Conservation (phyloP, 2,888 invertebrate species). For the Caenorhabditis sp. region DNA sequence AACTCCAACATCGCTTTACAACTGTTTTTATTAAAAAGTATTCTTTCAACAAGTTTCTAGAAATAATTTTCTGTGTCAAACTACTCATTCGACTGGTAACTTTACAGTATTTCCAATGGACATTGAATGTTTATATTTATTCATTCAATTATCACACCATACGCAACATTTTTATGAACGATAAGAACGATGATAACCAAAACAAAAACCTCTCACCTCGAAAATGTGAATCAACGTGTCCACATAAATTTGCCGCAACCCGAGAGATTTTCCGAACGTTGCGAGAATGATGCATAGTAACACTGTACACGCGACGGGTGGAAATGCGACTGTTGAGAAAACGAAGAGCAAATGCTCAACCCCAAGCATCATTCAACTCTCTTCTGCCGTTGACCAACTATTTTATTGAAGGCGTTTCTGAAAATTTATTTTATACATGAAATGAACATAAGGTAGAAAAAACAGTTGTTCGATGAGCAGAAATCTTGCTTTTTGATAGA, state of each 20-base stretch:
- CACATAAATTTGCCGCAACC: conserved; percentile 87
- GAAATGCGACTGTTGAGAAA: conserved; percentile 51
- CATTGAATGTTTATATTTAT: not conserved
- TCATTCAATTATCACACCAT: not conserved
- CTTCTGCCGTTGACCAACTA: not conserved
- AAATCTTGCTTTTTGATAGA: too few relatives aligned
- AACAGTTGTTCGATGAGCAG: not conserved
- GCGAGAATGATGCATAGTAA: conserved; percentile 78
- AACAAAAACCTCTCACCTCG: conserved; percentile 79
- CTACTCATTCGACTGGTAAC: too few relatives aligned
- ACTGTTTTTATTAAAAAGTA: too few relatives aligned
- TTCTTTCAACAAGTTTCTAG: too few relatives aligned
- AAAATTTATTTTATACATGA: not conserved
- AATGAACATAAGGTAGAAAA: too few relatives aligned
- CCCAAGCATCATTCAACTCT: conserved; percentile 19
- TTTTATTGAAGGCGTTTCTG: not conserved
- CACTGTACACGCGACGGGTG: conserved; percentile 75
- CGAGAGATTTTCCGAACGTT: conserved; percentile 89
- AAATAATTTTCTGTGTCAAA: too few relatives aligned
- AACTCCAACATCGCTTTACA: too few relatives aligned
- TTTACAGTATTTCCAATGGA: too few relatives aligned
- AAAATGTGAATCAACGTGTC: conserved; percentile 86
- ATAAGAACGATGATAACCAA: not conserved
- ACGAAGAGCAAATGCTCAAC: conserved; percentile 52
- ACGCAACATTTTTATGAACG: conserved; percentile 6